Percentiles rank a stretch among this genome's conserved stretches.
These are phyloP conservation scores for Orycteropus afer DNA, from an alignment of 2,113 vertebrate genomes.

Conservation along the genomic window DNA sequence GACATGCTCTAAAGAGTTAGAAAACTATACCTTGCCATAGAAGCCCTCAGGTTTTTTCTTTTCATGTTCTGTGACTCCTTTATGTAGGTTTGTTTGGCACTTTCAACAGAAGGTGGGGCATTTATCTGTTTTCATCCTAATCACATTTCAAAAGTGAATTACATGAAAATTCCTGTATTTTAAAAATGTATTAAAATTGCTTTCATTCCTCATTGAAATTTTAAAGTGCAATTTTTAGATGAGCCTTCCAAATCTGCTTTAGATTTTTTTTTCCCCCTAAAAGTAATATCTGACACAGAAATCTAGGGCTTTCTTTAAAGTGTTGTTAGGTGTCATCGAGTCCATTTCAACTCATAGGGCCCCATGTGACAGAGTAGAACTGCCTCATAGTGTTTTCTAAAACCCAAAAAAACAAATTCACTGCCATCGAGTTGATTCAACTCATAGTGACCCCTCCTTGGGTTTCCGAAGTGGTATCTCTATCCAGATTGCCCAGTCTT, in stretches of 20 bases:
- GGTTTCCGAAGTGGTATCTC: no score
- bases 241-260: background rate
- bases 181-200: background rate
- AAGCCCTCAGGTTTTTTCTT: background rate
- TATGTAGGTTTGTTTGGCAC: background rate
- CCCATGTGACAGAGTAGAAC: background rate
- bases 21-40: background rate
- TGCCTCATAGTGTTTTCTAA: no score
- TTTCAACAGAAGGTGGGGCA: background rate
- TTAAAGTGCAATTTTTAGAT: background rate
- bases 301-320: background rate
- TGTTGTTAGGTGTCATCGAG: background rate
- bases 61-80: background rate
- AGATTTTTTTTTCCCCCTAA: background rate
- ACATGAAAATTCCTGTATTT: background rate
- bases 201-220: background rate
- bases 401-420: no score
- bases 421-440: no score
- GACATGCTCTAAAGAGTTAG: background rate
- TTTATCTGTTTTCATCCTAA: background rate
- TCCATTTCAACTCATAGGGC: background rate
- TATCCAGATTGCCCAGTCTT: no score
- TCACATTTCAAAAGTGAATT: background rate
- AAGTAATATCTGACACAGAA: background rate
- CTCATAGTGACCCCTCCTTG: no score